phyloP scores from a whole-genome alignment of 2,113 vertebrate genomes.

The Sinocyclocheilus grahami region DNA sequence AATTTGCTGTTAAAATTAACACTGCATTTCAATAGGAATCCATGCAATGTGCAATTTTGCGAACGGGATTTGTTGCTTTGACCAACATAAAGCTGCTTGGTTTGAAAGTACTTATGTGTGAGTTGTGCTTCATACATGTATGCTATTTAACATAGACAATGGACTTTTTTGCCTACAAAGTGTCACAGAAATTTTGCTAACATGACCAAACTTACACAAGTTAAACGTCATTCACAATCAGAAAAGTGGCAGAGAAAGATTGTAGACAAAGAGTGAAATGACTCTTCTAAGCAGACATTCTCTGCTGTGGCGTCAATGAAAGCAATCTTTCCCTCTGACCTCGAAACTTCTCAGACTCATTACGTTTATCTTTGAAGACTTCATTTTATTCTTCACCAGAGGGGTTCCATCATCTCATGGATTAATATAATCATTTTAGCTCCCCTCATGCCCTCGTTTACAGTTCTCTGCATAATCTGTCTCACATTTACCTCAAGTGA shows the following conservation, averaged over 20 bases:
- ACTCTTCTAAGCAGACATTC: constrained; percentile 14
- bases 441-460: constrained; percentile 28
- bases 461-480: constrained; percentile 29
- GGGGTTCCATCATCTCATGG: constrained; percentile 20
- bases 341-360: constrained; percentile 11
- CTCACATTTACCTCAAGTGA: constrained; percentile 41
- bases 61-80: no score
- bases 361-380: constrained; percentile 10
- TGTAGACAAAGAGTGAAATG: neutral
- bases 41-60: no score
- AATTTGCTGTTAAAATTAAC: no score
- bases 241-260: neutral
- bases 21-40: no score
- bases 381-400: constrained; percentile 4
- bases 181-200: no score
- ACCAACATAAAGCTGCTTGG: no score
- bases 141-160: no score
- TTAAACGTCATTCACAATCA: no score
- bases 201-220: no score
- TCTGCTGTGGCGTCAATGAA: constrained; percentile 49
- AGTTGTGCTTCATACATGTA: no score
- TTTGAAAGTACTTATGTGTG: no score
- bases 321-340: neutral
- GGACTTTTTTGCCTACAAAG: no score
- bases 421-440: constrained; percentile 41